A percentile compares a stretch with the other conserved stretches of the same genome.
These are phyloP conservation scores for Mus caroli DNA, from an alignment of 2,797 vertebrate species.

Conservation along the genomic window DNA sequence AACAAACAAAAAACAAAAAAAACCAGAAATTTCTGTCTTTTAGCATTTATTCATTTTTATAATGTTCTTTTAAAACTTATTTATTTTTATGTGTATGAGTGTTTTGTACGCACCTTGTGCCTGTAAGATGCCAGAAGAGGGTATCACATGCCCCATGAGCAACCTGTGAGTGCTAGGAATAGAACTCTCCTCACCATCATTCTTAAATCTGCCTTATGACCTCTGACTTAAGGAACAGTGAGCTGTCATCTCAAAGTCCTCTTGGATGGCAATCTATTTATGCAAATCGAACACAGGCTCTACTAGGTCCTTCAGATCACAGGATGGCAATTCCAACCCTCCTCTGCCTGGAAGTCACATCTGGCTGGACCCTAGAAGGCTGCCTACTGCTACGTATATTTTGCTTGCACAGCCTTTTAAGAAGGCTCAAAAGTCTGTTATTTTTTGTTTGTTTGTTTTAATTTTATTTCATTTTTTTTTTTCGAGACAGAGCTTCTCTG, in stretches of 20 bases:
- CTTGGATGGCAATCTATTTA: conserved; percentile 13
- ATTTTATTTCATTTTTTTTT: too few relatives aligned
- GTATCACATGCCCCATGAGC: neutral
- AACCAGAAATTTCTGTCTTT: neutral
- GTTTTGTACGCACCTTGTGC: neutral
- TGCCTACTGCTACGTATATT: neutral
- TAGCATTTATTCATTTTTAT: neutral
- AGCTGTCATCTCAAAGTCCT: neutral
- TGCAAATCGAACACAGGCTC: neutral
- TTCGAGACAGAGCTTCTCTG: too few relatives aligned
- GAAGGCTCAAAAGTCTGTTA: neutral
- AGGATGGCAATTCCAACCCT: conserved; percentile 29
- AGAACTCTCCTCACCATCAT: neutral
- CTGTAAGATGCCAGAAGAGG: neutral
- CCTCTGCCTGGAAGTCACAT: conserved; percentile 7
- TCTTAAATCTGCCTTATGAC: neutral
- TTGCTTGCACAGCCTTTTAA: conserved; percentile 16
- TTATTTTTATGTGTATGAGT: neutral
- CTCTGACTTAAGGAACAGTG: neutral
- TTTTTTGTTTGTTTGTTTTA: neutral
- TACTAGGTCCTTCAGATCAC: neutral
- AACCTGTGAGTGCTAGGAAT: neutral
- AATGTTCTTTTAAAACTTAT: neutral
- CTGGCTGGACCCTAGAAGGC: neutral
- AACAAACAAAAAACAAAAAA: neutral